Conservation (phyloP, 2,888 invertebrate species). For the Galeruca laticollis region DNA sequence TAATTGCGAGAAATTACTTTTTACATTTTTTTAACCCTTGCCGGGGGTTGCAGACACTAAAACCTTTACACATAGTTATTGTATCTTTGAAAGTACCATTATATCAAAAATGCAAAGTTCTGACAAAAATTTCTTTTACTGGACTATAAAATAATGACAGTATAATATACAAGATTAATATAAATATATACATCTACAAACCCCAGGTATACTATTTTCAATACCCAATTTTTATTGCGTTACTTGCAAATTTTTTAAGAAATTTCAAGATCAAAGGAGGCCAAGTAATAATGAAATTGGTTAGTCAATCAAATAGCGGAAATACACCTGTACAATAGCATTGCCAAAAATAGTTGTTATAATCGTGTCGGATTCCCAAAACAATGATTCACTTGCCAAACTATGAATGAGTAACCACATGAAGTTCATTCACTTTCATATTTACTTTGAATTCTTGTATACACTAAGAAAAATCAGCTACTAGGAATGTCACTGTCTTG, state of each 20-base stretch:
- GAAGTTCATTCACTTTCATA: conserved; percentile 37
- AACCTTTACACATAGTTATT: no score
- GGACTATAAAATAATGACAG: no score
- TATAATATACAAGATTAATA: no score
- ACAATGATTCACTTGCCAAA: conserved; percentile 30
- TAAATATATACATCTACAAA: background rate
- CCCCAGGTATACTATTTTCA: background rate
- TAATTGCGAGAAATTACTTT: no score
- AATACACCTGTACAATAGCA: conserved; percentile 25
- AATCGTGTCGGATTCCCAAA: conserved; percentile 33
- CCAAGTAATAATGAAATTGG: background rate
- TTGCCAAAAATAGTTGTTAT: conserved; percentile 34
- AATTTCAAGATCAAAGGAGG: background rate
- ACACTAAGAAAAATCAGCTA: conserved; percentile 29
- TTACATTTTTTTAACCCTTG: no score
- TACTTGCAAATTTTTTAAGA: background rate
- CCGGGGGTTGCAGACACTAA: no score
- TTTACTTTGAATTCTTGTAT: conserved; percentile 35
- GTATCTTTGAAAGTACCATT: no score
- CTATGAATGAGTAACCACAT: conserved; percentile 32
- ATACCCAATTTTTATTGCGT: background rate
- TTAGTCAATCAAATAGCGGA: conserved; percentile 16
- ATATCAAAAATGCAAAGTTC: no score
- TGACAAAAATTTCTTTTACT: no score
- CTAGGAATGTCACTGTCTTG: conserved; percentile 30